Evolutionary conservation across 2,113 vertebrate species (phyloP).

Genomic region (Nanorana parkeri): DNA sequence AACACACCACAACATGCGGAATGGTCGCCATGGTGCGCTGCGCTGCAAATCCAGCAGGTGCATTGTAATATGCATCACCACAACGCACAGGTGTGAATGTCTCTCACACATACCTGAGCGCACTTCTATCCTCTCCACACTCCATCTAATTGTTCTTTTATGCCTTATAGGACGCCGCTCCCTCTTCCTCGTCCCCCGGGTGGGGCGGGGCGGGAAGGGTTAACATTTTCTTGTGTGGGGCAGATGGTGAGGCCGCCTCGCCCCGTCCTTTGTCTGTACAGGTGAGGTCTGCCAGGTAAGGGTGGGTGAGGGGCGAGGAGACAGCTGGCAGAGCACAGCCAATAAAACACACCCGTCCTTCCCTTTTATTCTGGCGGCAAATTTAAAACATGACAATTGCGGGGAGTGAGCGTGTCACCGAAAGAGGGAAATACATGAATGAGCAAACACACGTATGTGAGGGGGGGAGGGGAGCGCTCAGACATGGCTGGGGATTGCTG

Average conservation of each 20-base stretch:
- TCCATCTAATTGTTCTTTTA: no score
- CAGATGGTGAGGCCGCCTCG: slow-evolving; percentile 38
- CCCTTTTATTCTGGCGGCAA: slow-evolving; percentile 32
- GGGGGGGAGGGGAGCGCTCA: neutral
- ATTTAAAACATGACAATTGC: slow-evolving; percentile 37
- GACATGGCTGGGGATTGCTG: neutral
- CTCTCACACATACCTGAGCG: no score
- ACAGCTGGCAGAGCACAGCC: slow-evolving; percentile 16
- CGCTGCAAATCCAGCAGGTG: no score
- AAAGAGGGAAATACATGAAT: neutral
- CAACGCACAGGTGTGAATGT: no score
- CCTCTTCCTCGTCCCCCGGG: no score
- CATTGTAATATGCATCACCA: no score
- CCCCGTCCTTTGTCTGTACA: slow-evolving; percentile 41
- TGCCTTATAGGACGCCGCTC: no score
- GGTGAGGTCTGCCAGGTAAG: slow-evolving; percentile 46
- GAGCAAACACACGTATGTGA: neutral
- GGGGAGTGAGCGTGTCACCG: neutral
- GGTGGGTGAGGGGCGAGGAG: neutral
- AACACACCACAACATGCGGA: no score
- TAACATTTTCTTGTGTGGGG: neutral
- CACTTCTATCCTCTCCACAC: no score
- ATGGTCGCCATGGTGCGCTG: no score
- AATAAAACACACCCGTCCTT: slow-evolving; percentile 10
- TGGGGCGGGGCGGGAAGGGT: neutral